These are phyloP conservation scores for Dasyprocta punctata DNA, from an alignment of 2,113 vertebrate species.

Conservation along the genomic window DNA sequence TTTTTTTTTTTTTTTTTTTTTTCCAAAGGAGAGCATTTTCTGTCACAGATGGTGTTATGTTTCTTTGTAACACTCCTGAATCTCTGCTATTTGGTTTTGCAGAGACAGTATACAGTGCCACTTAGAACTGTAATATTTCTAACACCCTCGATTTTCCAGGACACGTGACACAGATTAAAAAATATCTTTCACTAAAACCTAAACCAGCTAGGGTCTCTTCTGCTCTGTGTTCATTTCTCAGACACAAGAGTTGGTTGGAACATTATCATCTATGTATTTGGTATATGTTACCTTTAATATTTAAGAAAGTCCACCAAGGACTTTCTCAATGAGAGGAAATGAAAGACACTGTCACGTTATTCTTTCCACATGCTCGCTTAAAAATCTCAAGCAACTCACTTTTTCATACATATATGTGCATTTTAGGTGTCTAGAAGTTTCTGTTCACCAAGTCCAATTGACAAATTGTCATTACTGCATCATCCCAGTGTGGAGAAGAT, in stretches of 20 bases:
- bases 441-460: background rate
- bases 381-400: background rate
- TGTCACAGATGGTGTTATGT: background rate
- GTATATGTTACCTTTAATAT: background rate
- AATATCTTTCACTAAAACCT: background rate
- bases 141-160: background rate
- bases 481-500: background rate
- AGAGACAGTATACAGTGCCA: background rate
- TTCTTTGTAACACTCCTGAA: background rate
- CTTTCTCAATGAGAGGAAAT: background rate
- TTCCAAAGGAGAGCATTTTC: background rate
- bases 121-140: background rate
- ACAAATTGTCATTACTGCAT: background rate
- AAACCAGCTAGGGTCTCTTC: background rate
- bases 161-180: background rate
- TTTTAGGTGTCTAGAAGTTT: background rate
- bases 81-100: background rate
- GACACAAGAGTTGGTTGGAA: background rate
- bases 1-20: too few relatives aligned
- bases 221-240: background rate
- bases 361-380: background rate
- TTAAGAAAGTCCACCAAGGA: background rate
- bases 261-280: background rate
- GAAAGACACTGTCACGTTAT: background rate
- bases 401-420: background rate